These are phyloP conservation scores for Myxocyprinus asiaticus DNA, from an alignment of 2,113 vertebrate species.

Conservation along the genomic window DNA sequence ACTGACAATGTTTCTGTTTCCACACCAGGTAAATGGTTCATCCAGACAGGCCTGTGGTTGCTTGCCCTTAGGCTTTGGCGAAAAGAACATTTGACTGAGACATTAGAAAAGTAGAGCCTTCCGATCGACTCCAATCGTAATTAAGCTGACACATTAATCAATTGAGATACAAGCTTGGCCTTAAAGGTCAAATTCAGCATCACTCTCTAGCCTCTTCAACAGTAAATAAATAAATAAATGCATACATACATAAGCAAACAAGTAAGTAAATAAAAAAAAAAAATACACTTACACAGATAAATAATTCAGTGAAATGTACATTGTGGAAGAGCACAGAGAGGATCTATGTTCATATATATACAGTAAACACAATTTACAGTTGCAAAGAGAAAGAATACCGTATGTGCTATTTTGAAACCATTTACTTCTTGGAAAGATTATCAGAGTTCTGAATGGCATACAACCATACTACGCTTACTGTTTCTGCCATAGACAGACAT, in stretches of 20 bases:
- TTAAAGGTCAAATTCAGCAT: conserved; percentile 31
- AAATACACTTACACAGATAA: neutral
- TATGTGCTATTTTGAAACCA: too few species aligned
- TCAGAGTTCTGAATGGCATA: too few species aligned
- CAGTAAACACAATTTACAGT: neutral
- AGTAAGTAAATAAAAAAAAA: too few species aligned
- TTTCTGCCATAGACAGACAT: too few species aligned
- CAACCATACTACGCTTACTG: too few species aligned
- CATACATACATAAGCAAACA: too few species aligned
- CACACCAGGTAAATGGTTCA: conserved; percentile 1
- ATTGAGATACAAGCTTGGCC: conserved; percentile 17
- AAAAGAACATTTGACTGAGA: neutral
- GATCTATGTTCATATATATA: neutral
- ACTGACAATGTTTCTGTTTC: conserved; percentile 7
- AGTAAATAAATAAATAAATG: neutral
- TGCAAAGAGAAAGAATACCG: neutral
- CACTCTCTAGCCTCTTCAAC: neutral
- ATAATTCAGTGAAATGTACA: neutral
- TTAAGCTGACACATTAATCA: conserved; percentile 30
- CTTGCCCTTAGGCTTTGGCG: conserved; percentile 26
- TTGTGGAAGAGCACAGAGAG: neutral
- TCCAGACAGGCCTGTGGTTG: conserved; percentile 25
- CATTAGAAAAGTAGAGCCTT: conserved; percentile 3
- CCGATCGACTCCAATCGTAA: conserved; percentile 1
- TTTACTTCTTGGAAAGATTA: too few species aligned